A percentile compares a stretch with the other conserved stretches of the same genome.
These are phyloP conservation scores for Lasioglossum calceatum DNA, from an alignment of 2,888 invertebrate genomes.

Conservation along the genomic window DNA sequence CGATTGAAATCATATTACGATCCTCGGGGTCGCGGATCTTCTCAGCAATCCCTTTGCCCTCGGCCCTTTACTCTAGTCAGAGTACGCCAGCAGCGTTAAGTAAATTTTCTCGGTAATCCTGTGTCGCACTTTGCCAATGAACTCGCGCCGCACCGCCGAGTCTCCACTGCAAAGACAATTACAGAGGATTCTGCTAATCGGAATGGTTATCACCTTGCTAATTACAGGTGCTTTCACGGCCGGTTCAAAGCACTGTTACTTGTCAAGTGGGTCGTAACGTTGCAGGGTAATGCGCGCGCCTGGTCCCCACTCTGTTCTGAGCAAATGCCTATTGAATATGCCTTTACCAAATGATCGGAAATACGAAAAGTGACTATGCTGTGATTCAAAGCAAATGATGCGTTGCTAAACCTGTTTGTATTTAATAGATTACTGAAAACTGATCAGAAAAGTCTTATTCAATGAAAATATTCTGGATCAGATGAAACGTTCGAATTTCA, in stretches of 20 bases:
- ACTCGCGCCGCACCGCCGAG: constrained; percentile 9
- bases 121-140: constrained; percentile 37
- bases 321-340: background rate
- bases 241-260: constrained; percentile 42
- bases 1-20: background rate
- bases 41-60: background rate
- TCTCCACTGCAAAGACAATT: constrained; percentile 45
- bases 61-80: background rate
- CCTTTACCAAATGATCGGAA: background rate
- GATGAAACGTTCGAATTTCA: no score
- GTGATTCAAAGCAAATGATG: no score
- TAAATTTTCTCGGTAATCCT: constrained; percentile 39
- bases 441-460: no score
- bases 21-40: background rate
- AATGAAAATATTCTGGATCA: no score
- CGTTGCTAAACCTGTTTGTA: no score
- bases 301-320: background rate
- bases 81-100: background rate
- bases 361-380: background rate
- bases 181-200: constrained; percentile 51
- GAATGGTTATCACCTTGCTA: constrained; percentile 59
- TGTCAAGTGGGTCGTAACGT: constrained; percentile 28
- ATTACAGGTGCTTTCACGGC: constrained; percentile 55
- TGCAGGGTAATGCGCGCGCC: background rate
- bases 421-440: no score